Base-by-base conservation (phyloP, 2,888 invertebrate species). In the Drosophila nigritarsus region DNA sequence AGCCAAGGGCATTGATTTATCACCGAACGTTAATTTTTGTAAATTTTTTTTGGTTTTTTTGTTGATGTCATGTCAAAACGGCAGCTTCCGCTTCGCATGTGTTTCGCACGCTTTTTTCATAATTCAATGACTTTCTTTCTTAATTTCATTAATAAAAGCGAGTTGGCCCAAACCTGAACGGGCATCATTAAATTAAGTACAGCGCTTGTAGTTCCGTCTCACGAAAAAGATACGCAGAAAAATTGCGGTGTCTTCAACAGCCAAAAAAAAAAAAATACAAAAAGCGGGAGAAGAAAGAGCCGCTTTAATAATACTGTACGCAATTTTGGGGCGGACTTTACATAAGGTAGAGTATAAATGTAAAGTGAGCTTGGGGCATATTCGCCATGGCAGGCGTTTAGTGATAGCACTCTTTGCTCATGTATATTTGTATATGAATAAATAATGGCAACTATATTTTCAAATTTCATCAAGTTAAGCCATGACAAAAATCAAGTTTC, bases 31-130 rank as follows among this genome's bases (percentile, higher is more conserved):
- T 64, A 45, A 53, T 48, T 42, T 56, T 71, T 34, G 9, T 9
- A n/a, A 27, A 27, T 27, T 9, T 38, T 38, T 32, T 62, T 48
- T 45, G n/a, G n/a, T n/a, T 63, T 30, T 32, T 58, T 54, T 53
- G 27, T 55, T 54, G 32, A 51, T 54, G 45, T 6, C 58, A 30
- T 70, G 53, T 64, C 68, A 75, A 66, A 71, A 68, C 45, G 38
- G 30, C 54, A 49, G 67, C 86, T 87, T 87, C 86, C 86, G 88
- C 74, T 75, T 89, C 73, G 72, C 32, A 59, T 73, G 51, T 50
- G 42, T 83, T 87, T 87, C 86, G 86, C 85, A 84, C 83, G 84
- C 78, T 89, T 79, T 73, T 88, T 65, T 58, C 68, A 61, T 64
- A 54, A 61, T 55, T 72, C 68, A 66, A 68, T 64, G 89, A 84